Evolutionary conservation across 1,140 invertebrate genomes (phyloP), one percentile per base, ranked within the genome.

Genomic region (Drosophila sp.): DNA sequence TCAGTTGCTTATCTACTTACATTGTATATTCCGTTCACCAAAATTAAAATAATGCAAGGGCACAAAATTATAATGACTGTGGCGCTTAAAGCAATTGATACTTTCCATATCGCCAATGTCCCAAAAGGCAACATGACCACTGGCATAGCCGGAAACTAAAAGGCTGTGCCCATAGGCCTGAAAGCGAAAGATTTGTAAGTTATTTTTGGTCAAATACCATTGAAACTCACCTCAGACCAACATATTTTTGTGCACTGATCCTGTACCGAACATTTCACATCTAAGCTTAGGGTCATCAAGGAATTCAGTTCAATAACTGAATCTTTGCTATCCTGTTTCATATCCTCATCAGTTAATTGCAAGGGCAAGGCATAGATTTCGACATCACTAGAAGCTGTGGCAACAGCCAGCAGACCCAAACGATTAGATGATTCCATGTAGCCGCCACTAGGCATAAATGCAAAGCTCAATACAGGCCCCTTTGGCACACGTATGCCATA

Each of bases 381-480:
- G 30, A 85, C 63, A 1, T 62, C 64, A 55, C 71, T 64, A 0
- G 6, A 40, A 40, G 69, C 11, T 32, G 63, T 79, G 5, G 62
- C 80, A 3, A 91, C 71, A 7, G 90, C 90, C 6, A 91, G 17
- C 4, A 91, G 54, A 7, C 69, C 90, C 17, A 91, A 61, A 4
- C 90, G 79, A 76, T 91, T 91, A 0, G 40, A 30, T 4, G 70
- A 30, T 32, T 57, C 47, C 66, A 83, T 66, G 50, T 91, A 91
- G 3, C 90, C 90, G 11, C 90, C 90, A 44, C 90, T 91, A 8
- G 90, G 90, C 62, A 91, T 58, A 63, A 91, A 85, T 35, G 69
- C 74, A 17, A 91, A 60, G 11, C 61, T 70, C 44, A 87, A 73
- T 4, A 91, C 76, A 2, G 90, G 70, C 10, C 76, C 87, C 7